Evolutionary conservation across 2,113 vertebrate species (phyloP), one percentile per base, ranked within the genome.

Genomic region (Dipodomys merriami): DNA sequence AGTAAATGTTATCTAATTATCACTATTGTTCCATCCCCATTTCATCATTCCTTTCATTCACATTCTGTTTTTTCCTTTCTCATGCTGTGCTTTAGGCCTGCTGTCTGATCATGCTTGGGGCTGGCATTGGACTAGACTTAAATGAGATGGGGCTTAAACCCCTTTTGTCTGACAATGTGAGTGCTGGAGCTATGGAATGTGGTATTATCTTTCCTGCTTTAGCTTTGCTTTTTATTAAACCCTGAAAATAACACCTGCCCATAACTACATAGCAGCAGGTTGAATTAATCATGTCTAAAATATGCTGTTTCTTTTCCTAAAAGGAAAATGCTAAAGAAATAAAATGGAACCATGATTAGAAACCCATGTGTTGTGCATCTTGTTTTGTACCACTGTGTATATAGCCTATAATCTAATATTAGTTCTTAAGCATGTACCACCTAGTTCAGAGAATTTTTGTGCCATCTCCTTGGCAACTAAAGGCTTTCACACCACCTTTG

Each of bases 231-330:
- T 62, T 87, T 87, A 79, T 69, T 71, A 78, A 87, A 33, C 46
- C 49, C 93, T 71, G 65, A 85, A 95, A 88, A 91, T 74, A 87
- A 53, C 69, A 80, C 78, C 87, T 95, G 93, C 83, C 46, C 81
- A 18, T 60, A 73, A 91, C 83, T 44, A 67, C 30, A 35, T 1
- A 60, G 68, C 80, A 73, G 88, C 83, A 87, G 80, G 86, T 49
- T 11, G 72, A 78, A 62, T 71, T 92, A 53, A 91, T 94, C 44
- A 33, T 39, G 33, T 83, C 73, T 78, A 69, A 86, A 90, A 91
- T 64, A 64, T 46, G 72, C 22, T n/a, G 62, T 72, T 68, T 57
- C 62, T 76, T 92, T 91, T 86, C 79, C 83, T 73, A 62, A 86
- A 90, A 78, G 76, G 81, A 89, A 94, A 86, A 88, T 35, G 68